Conservation (phyloP, 2,888 invertebrate genomes). For the Nymphalis c-album region DNA sequence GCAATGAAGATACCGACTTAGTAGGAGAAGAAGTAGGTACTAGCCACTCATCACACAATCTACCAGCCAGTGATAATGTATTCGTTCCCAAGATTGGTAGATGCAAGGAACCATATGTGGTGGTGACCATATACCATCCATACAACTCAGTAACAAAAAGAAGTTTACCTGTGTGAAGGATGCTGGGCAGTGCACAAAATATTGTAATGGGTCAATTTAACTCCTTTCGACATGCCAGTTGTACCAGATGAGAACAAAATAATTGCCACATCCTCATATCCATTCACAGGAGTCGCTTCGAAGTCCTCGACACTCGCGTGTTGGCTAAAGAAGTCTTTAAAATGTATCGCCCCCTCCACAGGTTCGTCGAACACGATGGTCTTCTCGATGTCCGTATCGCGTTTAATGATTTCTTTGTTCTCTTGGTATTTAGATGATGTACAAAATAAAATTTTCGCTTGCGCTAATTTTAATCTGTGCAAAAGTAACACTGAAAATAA, state of each 20-base stretch:
- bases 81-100: no score
- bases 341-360: background rate
- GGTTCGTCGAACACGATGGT: background rate
- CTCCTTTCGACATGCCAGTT: background rate
- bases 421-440: background rate
- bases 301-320: constrained; percentile 3
- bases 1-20: no score
- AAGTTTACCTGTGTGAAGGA: no score
- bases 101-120: no score
- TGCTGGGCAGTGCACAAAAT: background rate
- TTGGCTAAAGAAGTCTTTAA: background rate
- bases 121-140: no score
- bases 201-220: background rate
- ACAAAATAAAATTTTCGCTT: background rate
- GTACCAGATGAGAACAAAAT: constrained; percentile 2
- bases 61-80: no score
- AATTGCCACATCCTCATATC: background rate
- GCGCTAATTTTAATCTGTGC: background rate
- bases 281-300: background rate
- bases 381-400: background rate
- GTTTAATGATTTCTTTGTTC: background rate
- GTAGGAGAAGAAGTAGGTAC: no score
- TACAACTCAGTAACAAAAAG: no score
- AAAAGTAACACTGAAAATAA: background rate
- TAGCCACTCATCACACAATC: no score